These are phyloP conservation scores for Drosophila parthenogenetica DNA, from an alignment of 2,888 invertebrate species.

Conservation along the genomic window DNA sequence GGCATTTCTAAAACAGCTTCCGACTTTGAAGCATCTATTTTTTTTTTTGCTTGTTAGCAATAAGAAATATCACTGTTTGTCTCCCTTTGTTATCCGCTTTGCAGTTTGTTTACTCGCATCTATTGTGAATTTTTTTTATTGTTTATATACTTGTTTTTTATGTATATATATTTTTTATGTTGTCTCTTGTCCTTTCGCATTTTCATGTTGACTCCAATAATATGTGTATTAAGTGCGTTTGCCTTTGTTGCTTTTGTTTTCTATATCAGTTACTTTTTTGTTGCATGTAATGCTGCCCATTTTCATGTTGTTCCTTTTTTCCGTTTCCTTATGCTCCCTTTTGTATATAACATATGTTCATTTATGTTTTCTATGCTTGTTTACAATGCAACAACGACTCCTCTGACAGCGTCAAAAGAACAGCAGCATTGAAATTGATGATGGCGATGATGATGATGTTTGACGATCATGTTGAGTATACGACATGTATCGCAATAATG, in stretches of 20 bases:
- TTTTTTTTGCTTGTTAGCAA: conserved; percentile 62
- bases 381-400: conserved; percentile 50
- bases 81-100: conserved; percentile 53
- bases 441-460: conserved; percentile 10
- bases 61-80: conserved; percentile 20
- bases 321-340: conserved; percentile 10
- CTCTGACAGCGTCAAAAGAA: conserved; percentile 52
- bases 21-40: conserved; percentile 9
- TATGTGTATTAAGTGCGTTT: conserved; percentile 54
- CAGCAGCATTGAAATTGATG: conserved; percentile 56
- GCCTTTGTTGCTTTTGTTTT: conserved; percentile 17
- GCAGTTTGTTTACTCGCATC: conserved; percentile 44
- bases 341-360: conserved; percentile 49
- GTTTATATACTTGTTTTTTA: conserved; percentile 47
- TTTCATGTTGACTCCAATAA: conserved; percentile 58
- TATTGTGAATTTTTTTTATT: conserved; percentile 59
- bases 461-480: conserved; percentile 34
- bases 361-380: conserved; percentile 58
- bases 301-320: conserved; percentile 43
- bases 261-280: conserved; percentile 25
- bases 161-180: conserved; percentile 43
- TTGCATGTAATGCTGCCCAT: conserved; percentile 44
- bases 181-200: conserved; percentile 44
- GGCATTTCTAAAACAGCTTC: conserved; percentile 30
- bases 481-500: conserved; percentile 48